phyloP scores from a whole-genome alignment of 2,888 invertebrate species.

The Caenorhabditis uteleia region DNA sequence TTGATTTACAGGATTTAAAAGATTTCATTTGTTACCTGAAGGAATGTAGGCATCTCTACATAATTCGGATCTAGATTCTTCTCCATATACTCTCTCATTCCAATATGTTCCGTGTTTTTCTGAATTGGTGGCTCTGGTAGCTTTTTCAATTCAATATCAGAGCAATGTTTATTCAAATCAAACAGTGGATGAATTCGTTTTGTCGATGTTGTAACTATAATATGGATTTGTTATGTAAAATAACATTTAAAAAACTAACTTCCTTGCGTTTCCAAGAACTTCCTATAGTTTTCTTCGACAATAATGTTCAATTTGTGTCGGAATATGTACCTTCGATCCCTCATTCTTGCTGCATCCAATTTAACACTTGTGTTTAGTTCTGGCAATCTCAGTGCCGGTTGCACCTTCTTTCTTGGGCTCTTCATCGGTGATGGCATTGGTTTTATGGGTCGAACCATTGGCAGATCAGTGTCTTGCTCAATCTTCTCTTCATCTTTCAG shows the following conservation, averaged over 20 bases:
- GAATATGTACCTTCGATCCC: constrained; percentile 28
- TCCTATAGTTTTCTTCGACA: constrained; percentile 13
- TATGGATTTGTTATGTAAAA: not conserved
- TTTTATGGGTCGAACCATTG: constrained; percentile 20
- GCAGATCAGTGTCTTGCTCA: constrained; percentile 2
- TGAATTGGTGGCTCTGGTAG: constrained; percentile 20
- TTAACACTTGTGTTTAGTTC: constrained; percentile 9
- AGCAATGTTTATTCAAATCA: constrained; percentile 20
- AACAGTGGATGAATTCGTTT: constrained; percentile 31
- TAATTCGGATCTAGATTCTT: constrained; percentile 6
- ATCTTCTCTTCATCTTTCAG: constrained; percentile 3
- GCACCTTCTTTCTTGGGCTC: constrained; percentile 18
- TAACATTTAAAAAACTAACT: constrained; percentile 14
- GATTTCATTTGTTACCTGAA: constrained; percentile 13
- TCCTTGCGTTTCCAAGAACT: constrained; percentile 29
- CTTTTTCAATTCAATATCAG: constrained; percentile 1
- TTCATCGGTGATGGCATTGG: constrained; percentile 25
- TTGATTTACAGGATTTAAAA: constrained; percentile 25
- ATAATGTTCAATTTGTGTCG: constrained; percentile 15
- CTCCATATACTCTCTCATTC: constrained; percentile 31
- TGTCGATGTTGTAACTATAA: constrained; percentile 1
- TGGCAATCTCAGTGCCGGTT: constrained; percentile 14
- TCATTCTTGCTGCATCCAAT: constrained; percentile 32
- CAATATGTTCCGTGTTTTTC: constrained; percentile 13
- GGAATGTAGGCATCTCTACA: constrained; percentile 13